Conservation (phyloP, 2,888 invertebrate species). For the Cecidostiba fungosa region DNA sequence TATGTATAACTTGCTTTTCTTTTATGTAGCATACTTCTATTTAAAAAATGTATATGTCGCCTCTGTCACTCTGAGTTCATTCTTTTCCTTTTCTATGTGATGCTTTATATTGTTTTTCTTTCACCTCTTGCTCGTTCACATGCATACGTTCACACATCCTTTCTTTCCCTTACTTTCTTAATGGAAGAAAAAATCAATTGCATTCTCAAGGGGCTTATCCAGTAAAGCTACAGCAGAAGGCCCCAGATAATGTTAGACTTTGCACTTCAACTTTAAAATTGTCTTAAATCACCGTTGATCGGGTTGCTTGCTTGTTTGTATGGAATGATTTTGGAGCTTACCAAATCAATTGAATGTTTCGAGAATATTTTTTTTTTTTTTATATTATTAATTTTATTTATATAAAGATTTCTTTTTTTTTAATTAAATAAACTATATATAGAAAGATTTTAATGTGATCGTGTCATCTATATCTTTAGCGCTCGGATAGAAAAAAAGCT, state of each 20-base stretch:
- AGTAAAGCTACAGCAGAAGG: conserved; percentile 32
- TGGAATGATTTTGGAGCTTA: conserved; percentile 62
- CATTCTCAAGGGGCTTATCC: conserved; percentile 55
- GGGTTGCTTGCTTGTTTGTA: conserved; percentile 39
- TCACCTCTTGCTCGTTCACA: conserved; percentile 31
- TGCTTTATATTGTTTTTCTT: conserved; percentile 64
- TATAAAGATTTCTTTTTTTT: conserved; percentile 59
- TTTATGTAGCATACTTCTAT: conserved; percentile 70
- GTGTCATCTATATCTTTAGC: conserved; percentile 45
- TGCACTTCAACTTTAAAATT: conserved; percentile 54
- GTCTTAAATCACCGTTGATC: conserved; percentile 44
- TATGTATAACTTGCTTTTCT: conserved; percentile 67
- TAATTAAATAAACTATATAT: conserved; percentile 57
- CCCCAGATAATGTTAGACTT: conserved; percentile 53
- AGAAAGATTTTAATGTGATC: conserved; percentile 46
- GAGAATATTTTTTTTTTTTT: conserved; percentile 55
- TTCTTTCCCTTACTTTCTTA: conserved; percentile 58
- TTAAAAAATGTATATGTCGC: conserved; percentile 72
- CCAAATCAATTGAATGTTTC: conserved; percentile 56
- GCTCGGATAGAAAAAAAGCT: conserved; percentile 51
- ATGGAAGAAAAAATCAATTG: conserved; percentile 65
- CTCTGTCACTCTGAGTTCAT: conserved; percentile 65
- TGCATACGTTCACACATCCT: neutral
- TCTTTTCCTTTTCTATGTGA: conserved; percentile 61
- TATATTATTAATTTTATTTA: conserved; percentile 60